Evolutionary conservation across 2,797 vertebrate species (phyloP), one percentile per base, ranked within the genome.

Genomic region (Oreochromis grahami): DNA sequence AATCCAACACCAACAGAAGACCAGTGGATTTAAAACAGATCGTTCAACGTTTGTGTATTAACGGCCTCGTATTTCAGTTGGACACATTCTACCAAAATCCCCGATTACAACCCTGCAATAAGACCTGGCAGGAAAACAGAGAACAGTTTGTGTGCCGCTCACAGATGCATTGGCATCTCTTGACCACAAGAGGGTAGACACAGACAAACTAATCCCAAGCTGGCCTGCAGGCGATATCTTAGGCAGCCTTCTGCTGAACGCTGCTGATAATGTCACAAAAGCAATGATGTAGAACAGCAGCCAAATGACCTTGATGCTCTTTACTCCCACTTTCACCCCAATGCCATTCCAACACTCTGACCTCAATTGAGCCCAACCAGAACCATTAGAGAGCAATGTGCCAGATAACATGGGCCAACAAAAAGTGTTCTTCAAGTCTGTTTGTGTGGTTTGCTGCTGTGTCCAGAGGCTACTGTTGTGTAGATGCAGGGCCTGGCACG

Each of bases 301-400:
- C 93, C 91, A 91, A 90, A 91, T 91, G 87, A 94, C 94, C 95
- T 91, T 86, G 88, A 91, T 94, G 93, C 89, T 90, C 93, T 93
- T 92, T 93, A 81, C 87, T 89, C 93, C 79, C 78, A 17, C 53
- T 79, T 58, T 94, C 84, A 93, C 92, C 93, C 88, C 79, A 15
- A 83, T 10, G 19, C 88, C 6, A 76, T 87, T 94, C 93, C 90
- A 93, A 86, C 43, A 51, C 83, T 80, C 83, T 85, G 89, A 91
- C 94, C 92, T 92, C 87, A 83, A 77, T 87, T 78, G 92, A 91
- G 68, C 92, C 84, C 86, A 45, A 84, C 88, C 88, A 94, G 87
- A 92, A 86, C 91, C 91, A 92, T 93, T 86, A 93, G 82, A 60
- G 85, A 86, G 86, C 83, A 77, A 86, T 29, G 86, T 79, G 89